phyloP scores from a whole-genome alignment of 2,113 vertebrate genomes.

The Callipepla californica region DNA sequence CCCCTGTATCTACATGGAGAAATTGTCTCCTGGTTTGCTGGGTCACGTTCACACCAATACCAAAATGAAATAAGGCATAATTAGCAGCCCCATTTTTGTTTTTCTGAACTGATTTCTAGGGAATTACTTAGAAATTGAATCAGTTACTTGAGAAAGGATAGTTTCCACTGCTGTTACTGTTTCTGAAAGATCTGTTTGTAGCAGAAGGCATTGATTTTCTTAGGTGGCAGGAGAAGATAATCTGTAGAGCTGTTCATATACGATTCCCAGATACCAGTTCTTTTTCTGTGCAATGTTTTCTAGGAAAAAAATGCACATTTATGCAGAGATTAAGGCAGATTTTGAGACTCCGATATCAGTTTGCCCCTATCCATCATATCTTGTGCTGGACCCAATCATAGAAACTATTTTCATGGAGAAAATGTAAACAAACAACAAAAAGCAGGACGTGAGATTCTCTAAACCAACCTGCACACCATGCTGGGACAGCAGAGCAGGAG shows the following conservation, averaged over 20 bases:
- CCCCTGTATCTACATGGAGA: not conserved
- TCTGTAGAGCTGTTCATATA: not conserved
- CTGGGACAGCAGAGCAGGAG: not conserved
- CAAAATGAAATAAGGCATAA: conserved; percentile 25
- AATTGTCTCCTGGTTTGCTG: not conserved
- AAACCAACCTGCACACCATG: not conserved
- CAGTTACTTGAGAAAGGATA: conserved; percentile 26
- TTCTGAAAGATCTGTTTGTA: conserved; percentile 23
- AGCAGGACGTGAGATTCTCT: not conserved
- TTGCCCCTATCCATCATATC: not conserved
- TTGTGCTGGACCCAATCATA: not conserved
- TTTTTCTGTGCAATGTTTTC: not conserved
- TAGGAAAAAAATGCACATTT: not conserved
- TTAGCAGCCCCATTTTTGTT: not conserved
- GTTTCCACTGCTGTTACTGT: not conserved
- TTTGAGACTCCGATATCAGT: not conserved
- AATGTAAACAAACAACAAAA: not conserved
- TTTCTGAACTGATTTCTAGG: conserved; percentile 23
- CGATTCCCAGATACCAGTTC: not conserved
- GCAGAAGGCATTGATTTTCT: conserved; percentile 1
- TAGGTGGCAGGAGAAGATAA: not conserved
- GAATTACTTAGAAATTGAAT: conserved; percentile 35
- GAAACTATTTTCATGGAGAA: not conserved
- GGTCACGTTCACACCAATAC: not conserved
- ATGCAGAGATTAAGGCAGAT: not conserved